phyloP scores from a whole-genome alignment of 2,888 invertebrate genomes.

The Arrhopalites spinosus region DNA sequence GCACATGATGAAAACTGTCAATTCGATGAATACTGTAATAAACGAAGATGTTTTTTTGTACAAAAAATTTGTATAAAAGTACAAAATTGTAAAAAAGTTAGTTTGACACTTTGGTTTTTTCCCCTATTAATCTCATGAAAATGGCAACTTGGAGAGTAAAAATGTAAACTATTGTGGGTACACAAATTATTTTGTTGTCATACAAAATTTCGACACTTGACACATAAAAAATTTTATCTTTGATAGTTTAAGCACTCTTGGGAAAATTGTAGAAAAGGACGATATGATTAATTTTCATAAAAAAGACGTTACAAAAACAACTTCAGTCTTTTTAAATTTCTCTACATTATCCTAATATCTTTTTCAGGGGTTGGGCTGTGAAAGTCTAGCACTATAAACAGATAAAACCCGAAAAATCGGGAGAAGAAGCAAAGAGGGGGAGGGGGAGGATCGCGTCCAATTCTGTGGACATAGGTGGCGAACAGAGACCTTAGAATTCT shows the following conservation, averaged over 20 bases:
- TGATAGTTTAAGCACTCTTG: too few species aligned
- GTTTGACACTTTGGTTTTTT: neutral
- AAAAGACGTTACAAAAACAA: neutral
- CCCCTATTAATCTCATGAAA: neutral
- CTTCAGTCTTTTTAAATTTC: too few species aligned
- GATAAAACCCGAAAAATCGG: neutral
- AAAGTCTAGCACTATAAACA: neutral
- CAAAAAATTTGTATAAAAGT: neutral
- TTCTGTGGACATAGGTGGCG: neutral
- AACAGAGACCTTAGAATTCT: neutral
- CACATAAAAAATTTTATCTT: too few species aligned
- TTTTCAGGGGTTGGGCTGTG: constrained; percentile 7
- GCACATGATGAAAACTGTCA: constrained; percentile 53
- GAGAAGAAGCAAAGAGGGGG: neutral
- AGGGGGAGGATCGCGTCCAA: too few species aligned
- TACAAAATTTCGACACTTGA: too few species aligned
- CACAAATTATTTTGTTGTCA: too few species aligned
- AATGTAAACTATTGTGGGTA: too few species aligned
- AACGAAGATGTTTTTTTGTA: neutral
- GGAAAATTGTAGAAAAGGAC: too few species aligned
- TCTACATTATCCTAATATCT: too few species aligned
- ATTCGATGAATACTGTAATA: constrained; percentile 51
- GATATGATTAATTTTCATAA: too few species aligned
- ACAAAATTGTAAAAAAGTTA: neutral
- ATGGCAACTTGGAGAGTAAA: too few species aligned